Conservation (phyloP, 92 coral and sea anemone species). For the Phenganax subtilis region DNA sequence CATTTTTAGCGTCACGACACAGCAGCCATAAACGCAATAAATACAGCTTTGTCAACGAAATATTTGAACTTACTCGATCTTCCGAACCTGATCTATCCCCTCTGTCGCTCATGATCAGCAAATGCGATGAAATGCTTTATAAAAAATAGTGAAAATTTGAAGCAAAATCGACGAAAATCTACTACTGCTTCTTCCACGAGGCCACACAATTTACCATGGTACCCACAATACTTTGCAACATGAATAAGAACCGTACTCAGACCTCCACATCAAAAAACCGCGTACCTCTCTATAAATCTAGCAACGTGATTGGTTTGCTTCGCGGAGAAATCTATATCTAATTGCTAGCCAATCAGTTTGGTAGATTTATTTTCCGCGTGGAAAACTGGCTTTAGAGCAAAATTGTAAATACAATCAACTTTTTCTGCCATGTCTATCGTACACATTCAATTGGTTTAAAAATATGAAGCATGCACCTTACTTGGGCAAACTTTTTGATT, state of each 20-base stretch:
- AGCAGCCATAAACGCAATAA: background rate
- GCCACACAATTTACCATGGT: background rate
- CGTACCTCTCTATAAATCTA: background rate
- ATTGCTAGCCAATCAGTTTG: no score
- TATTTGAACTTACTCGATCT: constrained; percentile 53
- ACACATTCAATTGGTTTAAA: no score
- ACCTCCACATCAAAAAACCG: background rate
- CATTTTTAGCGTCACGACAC: background rate
- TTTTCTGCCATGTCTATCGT: no score
- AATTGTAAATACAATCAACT: no score
- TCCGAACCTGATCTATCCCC: constrained; percentile 66
- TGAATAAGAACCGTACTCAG: background rate
- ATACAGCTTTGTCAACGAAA: background rate
- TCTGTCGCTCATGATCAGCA: constrained; percentile 55
- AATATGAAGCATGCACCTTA: no score
- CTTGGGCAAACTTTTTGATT: no score
- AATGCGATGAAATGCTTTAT: background rate
- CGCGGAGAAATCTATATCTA: no score
- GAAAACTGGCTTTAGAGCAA: no score
- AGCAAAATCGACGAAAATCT: background rate
- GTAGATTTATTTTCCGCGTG: no score
- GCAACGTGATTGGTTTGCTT: no score
- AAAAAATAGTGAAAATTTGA: constrained; percentile 4
- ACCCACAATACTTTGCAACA: constrained; percentile 13
- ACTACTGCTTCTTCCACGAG: background rate